Conservation (phyloP, 2,113 vertebrate species). For the Motacilla alba region DNA sequence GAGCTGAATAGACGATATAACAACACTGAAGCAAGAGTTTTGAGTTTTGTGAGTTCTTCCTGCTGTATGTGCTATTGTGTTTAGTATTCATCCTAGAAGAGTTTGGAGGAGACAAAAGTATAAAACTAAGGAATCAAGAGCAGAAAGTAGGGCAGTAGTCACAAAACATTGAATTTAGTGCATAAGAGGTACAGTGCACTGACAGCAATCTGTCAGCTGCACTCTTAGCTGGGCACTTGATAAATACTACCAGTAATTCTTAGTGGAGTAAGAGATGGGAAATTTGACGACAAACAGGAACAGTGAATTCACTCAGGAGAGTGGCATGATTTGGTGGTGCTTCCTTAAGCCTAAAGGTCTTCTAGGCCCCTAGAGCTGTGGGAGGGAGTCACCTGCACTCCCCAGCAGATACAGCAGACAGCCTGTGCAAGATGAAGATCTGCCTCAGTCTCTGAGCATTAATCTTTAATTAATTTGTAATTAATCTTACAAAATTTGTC, state of each 20-base stretch:
- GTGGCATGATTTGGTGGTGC: not conserved
- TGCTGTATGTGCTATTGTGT: not conserved
- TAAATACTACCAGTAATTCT: not conserved
- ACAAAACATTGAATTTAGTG: not conserved
- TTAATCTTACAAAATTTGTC: not conserved
- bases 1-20: not conserved
- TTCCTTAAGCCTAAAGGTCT: not conserved
- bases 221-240: not conserved
- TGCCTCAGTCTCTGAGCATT: not conserved
- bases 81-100: not conserved
- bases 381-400: not conserved
- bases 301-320: not conserved
- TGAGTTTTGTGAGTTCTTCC: not conserved
- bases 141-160: not conserved
- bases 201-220: not conserved
- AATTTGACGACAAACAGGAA: not conserved
- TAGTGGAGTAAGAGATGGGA: not conserved
- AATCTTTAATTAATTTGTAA: no score
- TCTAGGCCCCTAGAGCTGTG: not conserved
- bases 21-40: not conserved
- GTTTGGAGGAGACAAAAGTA: not conserved
- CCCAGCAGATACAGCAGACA: not conserved
- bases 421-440: not conserved
- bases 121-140: not conserved
- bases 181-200: rapidly evolving